These are phyloP conservation scores for Saimiri boliviensis DNA, from an alignment of 2,113 vertebrate genomes.

Conservation along the genomic window DNA sequence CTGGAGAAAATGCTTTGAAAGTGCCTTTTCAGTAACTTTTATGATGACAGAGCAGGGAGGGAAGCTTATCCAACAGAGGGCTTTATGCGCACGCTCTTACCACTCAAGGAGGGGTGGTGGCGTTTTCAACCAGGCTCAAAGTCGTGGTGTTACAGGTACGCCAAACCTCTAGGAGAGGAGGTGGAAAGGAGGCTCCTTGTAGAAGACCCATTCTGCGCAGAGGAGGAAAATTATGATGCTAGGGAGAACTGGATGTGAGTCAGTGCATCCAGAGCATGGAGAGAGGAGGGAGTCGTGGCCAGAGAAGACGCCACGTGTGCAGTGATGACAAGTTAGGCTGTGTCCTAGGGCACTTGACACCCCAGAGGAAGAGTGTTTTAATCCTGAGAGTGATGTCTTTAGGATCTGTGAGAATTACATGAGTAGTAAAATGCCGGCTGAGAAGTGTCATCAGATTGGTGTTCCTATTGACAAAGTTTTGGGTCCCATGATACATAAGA, in stretches of 20 bases:
- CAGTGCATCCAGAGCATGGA: neutral
- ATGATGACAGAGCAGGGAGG: neutral
- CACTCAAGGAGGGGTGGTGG: rapidly evolving
- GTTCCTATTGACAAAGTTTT: neutral
- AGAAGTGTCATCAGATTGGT: neutral
- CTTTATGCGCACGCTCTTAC: neutral
- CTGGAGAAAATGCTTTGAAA: neutral
- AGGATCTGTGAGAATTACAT: neutral
- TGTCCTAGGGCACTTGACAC: neutral
- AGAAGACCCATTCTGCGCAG: neutral
- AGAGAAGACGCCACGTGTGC: neutral
- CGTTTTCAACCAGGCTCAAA: neutral
- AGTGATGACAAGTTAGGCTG: neutral
- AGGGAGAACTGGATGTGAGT: neutral
- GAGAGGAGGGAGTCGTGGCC: rapidly evolving
- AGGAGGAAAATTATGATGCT: neutral
- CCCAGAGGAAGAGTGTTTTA: neutral
- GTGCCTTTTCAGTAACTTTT: neutral
- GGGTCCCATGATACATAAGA: neutral
- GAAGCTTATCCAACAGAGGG: neutral
- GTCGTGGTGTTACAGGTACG: neutral
- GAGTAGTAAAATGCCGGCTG: neutral
- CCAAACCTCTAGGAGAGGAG: neutral
- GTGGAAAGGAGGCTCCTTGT: neutral
- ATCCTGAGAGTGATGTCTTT: neutral